Conservation (phyloP, 1,140 invertebrate species). For the Drosophila neocordata region DNA sequence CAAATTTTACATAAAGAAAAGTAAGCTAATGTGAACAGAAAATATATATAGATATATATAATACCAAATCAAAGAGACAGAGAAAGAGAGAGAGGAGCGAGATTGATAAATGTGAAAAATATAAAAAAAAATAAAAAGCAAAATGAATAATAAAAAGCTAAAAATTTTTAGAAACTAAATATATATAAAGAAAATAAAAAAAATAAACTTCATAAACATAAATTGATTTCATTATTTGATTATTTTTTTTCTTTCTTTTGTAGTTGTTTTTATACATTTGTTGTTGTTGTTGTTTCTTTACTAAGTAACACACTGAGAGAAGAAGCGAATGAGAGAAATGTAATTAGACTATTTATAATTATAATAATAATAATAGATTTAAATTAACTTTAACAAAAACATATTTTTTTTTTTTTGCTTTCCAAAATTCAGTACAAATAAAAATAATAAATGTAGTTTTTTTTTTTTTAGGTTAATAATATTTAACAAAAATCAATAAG, state of each 20-base stretch:
- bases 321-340: constrained; percentile 34
- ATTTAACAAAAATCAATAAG: constrained; percentile 54
- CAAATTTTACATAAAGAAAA: constrained; percentile 68
- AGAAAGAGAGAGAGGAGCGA: constrained; percentile 3
- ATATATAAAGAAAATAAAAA: constrained; percentile 12
- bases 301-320: constrained; percentile 36
- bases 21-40: constrained; percentile 37
- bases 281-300: constrained; percentile 34
- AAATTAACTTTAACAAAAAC: constrained; percentile 61
- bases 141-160: constrained; percentile 11
- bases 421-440: constrained; percentile 72
- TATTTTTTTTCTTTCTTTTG: constrained; percentile 15
- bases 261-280: constrained; percentile 20
- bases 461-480: constrained; percentile 29
- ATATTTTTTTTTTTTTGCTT: constrained; percentile 52
- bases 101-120: constrained; percentile 12
- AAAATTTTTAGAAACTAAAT: too few species aligned
- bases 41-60: constrained; percentile 10
- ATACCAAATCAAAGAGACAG: constrained; percentile 36
- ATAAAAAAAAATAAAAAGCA: constrained; percentile 15
- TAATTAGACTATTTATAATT: neutral
- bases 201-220: constrained; percentile 46
- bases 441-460: constrained; percentile 40
- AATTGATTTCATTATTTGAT: constrained; percentile 28
- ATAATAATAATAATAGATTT: neutral